phyloP scores from a whole-genome alignment of 1,140 invertebrate genomes.

The Pissodes strobi region DNA sequence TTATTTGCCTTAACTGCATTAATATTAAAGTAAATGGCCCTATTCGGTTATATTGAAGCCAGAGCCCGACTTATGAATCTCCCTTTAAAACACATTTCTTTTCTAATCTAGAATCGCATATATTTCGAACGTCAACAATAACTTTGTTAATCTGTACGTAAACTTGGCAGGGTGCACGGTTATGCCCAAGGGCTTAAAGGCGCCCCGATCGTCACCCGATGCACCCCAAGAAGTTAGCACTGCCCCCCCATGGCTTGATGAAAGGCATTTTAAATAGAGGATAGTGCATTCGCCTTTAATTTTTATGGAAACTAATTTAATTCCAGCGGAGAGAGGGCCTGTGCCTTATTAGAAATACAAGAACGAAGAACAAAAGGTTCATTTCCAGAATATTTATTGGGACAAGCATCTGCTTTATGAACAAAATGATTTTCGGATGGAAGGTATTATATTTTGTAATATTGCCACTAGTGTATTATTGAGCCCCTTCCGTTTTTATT shows the following conservation, averaged over 20 bases:
- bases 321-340: not conserved
- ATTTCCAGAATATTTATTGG: no score
- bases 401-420: no score
- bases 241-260: constrained; percentile 22
- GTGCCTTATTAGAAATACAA: constrained; percentile 9
- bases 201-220: constrained; percentile 4
- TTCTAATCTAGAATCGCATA: constrained; percentile 18
- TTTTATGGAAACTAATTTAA: constrained; percentile 33
- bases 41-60: no score
- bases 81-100: not conserved
- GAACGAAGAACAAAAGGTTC: no score
- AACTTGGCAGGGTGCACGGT: constrained; percentile 24
- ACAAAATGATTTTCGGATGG: no score
- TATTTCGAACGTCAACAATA: constrained; percentile 36
- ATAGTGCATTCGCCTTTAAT: constrained; percentile 24
- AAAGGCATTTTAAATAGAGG: constrained; percentile 22
- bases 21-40: no score
- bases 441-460: no score
- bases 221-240: constrained; percentile 18
- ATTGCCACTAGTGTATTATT: no score
- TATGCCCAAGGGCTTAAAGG: constrained; percentile 1
- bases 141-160: constrained; percentile 41
- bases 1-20: no score
- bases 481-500: no score
- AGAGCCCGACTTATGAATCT: no score